Conservation (phyloP, 2,797 vertebrate species). For the Tragopan temminckii region DNA sequence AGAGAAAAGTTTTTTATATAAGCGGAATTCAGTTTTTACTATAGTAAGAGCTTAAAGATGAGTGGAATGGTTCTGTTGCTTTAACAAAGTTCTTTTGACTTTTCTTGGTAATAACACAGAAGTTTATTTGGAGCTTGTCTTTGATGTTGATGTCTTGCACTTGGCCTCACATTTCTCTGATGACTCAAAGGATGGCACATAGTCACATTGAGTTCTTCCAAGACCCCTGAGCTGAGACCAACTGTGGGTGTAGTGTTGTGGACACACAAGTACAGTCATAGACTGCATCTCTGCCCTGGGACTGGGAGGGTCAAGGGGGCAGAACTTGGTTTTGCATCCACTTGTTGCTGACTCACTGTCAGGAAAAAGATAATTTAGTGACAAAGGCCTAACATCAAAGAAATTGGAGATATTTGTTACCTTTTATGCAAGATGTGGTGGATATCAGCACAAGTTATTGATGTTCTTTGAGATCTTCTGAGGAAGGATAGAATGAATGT, state of each 20-base stretch:
- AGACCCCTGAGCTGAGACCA: neutral
- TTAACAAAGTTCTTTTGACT: neutral
- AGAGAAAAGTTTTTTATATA: neutral
- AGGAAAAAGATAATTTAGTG: neutral
- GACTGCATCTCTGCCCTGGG: neutral
- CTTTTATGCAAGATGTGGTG: neutral
- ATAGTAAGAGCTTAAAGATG: neutral
- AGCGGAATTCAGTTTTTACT: neutral
- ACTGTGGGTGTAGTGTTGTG: neutral
- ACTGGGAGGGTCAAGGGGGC: accelerated
- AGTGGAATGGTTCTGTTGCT: neutral
- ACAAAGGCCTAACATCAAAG: neutral
- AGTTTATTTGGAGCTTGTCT: neutral
- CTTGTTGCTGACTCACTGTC: neutral
- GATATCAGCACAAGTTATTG: neutral
- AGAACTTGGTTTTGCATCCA: neutral
- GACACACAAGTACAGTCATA: neutral
- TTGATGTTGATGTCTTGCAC: neutral
- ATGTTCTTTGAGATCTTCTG: neutral
- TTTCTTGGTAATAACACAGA: neutral
- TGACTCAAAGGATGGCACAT: neutral
- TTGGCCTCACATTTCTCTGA: neutral
- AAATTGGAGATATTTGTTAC: neutral
- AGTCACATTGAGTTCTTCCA: neutral
- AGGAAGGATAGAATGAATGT: neutral